Percentiles rank a stretch among this genome's conserved stretches.
These are phyloP conservation scores for Imbricaverruca yamaguchii DNA, from an alignment of 2,888 invertebrate species.

Conservation along the genomic window DNA sequence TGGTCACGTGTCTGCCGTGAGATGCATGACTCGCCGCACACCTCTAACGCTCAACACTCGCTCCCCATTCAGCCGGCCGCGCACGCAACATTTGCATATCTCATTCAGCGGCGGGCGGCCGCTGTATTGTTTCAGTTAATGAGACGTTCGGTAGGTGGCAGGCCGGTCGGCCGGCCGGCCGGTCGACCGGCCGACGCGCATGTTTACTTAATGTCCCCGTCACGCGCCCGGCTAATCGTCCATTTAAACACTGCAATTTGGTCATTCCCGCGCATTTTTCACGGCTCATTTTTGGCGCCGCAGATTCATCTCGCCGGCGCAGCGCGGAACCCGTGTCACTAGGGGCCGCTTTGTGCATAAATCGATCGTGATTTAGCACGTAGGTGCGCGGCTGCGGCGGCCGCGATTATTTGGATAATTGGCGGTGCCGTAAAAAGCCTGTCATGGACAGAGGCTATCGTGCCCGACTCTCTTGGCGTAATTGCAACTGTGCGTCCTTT, in stretches of 20 bases:
- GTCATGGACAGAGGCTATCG: background rate
- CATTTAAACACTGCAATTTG: conserved; percentile 2
- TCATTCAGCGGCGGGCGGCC: background rate
- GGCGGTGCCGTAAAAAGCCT: background rate
- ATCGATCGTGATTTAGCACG: conserved; percentile 6
- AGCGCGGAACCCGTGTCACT: background rate
- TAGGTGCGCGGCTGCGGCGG: background rate
- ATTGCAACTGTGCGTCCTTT: background rate
- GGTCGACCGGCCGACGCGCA: no score
- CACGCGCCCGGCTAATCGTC: background rate
- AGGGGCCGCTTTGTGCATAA: background rate
- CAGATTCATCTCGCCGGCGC: background rate
- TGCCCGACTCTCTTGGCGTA: background rate
- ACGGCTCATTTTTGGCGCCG: background rate
- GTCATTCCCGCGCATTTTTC: conserved; percentile 5
- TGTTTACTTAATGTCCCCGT: background rate
- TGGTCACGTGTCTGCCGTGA: no score
- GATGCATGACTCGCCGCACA: background rate
- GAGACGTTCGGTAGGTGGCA: background rate
- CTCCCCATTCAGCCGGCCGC: background rate
- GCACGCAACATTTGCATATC: background rate
- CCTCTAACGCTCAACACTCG: background rate
- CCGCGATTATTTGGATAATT: conserved; percentile 3
- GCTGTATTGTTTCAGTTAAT: background rate
- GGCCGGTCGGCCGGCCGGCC: background rate